A percentile compares a stretch with the other conserved stretches of the same genome.
Evolutionary conservation across 2,797 vertebrate species (phyloP).

Genomic region (Chelidonichthys spinosus): DNA sequence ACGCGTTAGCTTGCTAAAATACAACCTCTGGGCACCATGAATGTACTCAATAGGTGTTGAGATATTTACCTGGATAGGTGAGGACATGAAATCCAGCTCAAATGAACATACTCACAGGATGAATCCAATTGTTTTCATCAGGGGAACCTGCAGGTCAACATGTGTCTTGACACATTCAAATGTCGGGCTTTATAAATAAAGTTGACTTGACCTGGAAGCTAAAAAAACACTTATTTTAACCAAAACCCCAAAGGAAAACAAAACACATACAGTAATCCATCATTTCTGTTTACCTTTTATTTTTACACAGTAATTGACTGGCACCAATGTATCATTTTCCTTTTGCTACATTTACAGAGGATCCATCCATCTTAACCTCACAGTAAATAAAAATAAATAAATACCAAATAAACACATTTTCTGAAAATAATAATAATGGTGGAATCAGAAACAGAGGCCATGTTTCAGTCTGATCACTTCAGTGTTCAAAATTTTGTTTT

Average conservation of each 20-base stretch:
- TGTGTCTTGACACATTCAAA: too few relatives aligned
- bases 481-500: constrained; percentile 55
- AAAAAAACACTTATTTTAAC: not conserved
- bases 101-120: too few relatives aligned
- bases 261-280: constrained; percentile 3
- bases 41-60: too few relatives aligned
- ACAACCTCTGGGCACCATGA: too few relatives aligned
- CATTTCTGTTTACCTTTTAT: constrained; percentile 77
- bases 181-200: not conserved
- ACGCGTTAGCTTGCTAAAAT: too few relatives aligned
- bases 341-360: constrained; percentile 87
- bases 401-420: constrained; percentile 78
- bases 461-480: constrained; percentile 52
- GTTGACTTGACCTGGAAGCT: not conserved
- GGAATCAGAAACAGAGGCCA: constrained; percentile 55
- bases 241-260: not conserved
- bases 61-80: too few relatives aligned
- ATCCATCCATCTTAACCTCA: constrained; percentile 77
- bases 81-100: too few relatives aligned
- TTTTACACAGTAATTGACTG: constrained; percentile 84
- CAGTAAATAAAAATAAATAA: constrained; percentile 83
- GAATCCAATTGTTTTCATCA: too few relatives aligned
- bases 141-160: too few relatives aligned
- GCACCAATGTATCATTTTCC: constrained; percentile 78
- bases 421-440: constrained; percentile 48